Evolutionary conservation across 2,797 vertebrate species (phyloP), one percentile per base, ranked within the genome.

Genomic region (Acipenser ruthenus): DNA sequence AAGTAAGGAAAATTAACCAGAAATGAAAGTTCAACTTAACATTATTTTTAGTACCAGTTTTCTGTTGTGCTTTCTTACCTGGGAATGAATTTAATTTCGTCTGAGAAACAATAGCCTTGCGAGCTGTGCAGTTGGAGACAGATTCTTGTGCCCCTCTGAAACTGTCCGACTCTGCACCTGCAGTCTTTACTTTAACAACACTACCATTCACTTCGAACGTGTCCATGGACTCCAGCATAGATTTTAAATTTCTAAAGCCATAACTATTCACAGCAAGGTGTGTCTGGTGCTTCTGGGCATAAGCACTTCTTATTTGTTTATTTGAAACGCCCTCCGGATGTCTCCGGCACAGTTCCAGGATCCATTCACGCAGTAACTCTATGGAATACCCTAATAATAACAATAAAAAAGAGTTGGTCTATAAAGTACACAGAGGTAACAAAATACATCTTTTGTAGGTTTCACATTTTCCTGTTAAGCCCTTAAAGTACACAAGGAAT

Each of bases 191-290:
- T 18, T 18, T 63, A 37, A 68, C 13, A 13, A 48, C 61, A 8
- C n/a, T 18, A 8, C 52, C 61, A 11, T 49, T 63, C 15, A 63
- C 8, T 0, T 56, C 9, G 6, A 68, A n/a, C 51, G 63, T 12
- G 18, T 68, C 67, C 67, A 68, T 63, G 6, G 67, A 68, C 15
- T 48, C 23, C 12, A 63, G 12, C 50, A 68, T 48, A 48, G 18
- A 23, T 49, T 63, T 23, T 10, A 68, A 6, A 8, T 49, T 47
- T 10, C 15, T 37, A n/a, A 68, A 68, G n/a, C 62, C 18, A 8
- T 55, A 68, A n/a, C 53, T 53, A 15, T 11, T 10, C 49, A 48
- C 47, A 7, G 58, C 12, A 52, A 68, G 62, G 23, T 10, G 3
- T 23, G 49, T 63, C 9, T 6, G 2, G n/a, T 55, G 63, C 59